Conservation (phyloP, 2,113 vertebrate species). For the Anseranas semipalmata region DNA sequence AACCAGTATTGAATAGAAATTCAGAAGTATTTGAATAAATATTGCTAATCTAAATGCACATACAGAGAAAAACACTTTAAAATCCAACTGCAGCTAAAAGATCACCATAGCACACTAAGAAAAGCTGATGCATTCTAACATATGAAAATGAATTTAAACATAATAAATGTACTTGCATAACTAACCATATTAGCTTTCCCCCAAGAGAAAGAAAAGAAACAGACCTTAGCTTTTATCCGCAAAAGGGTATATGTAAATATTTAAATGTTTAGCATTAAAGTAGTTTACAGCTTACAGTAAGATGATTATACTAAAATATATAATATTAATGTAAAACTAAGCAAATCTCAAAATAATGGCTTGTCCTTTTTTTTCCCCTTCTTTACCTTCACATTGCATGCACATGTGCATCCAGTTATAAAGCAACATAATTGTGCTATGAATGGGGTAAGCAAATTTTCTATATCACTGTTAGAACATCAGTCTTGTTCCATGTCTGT, state of each 20-base stretch:
- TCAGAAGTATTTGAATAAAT: not conserved
- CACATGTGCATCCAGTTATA: not conserved
- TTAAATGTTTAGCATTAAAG: not conserved
- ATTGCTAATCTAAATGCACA: not conserved
- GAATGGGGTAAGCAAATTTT: not conserved
- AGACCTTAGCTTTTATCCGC: not conserved
- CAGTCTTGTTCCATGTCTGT: not conserved
- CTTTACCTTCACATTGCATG: not conserved
- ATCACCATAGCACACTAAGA: not conserved
- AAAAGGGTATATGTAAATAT: not conserved
- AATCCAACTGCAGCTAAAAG: not conserved
- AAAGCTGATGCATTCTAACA: not conserved
- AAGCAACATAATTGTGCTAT: not conserved
- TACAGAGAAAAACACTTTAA: not conserved
- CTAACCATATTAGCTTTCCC: not conserved
- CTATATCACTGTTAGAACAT: not conserved
- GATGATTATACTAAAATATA: not conserved
- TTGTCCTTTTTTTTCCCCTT: not conserved
- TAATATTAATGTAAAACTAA: not conserved
- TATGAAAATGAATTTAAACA: not conserved
- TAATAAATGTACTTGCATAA: not conserved
- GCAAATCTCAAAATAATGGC: not conserved
- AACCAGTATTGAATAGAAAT: not conserved
- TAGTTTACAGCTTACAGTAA: not conserved
- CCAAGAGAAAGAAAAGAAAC: not conserved